Base-by-base conservation (phyloP, 2,797 vertebrate species). In the Centropyge bicolor region DNA sequence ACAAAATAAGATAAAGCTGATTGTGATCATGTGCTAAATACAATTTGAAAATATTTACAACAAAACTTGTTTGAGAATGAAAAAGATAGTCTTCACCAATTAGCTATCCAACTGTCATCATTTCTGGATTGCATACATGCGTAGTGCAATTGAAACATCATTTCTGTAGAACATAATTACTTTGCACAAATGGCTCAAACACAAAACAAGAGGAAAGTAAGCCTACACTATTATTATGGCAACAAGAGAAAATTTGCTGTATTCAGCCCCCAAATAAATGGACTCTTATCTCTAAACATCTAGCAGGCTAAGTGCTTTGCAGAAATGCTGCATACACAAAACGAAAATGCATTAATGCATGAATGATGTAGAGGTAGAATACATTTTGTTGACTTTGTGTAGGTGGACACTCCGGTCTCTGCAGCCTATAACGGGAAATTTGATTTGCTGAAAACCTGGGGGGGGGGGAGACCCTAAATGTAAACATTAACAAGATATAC, bases 281-380 rank as follows among this genome's bases (percentile, higher is more conserved):
- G 24, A 64, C 60, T 56, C 20, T 64, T 43, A 35, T 31, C 62
- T 55, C 16, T 56, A 31, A 52, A 73, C 59, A 75, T 77, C 41
- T 31, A 12, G 60, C 48, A 60, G 45, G 55, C 36, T 12, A 60
- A 74, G 62, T 49, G 65, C 36, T 19, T 56, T 67, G 38, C 24
- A 67, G 22, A 83, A 87, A 76, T 16, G 55, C 59, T 76, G 57
- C 24, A 48, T 35, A 38, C 11, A 66, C 27, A 66, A 35, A 6
- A 76, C 57, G 60, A 78, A 73, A 74, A 74, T 11, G 60, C 46
- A 64, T 75, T 24, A 62, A 62, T 40, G 38, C 60, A 56, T 70
- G 14, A 81, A 64, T 75, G 46, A 36, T 65, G 46, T 65, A 41
- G 20, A 27, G 17, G 35, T 60, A 17, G 5, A 72, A 67, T 36